Evolutionary conservation across 1,140 invertebrate species (phyloP).

Genomic region (Melitaea cinxia): DNA sequence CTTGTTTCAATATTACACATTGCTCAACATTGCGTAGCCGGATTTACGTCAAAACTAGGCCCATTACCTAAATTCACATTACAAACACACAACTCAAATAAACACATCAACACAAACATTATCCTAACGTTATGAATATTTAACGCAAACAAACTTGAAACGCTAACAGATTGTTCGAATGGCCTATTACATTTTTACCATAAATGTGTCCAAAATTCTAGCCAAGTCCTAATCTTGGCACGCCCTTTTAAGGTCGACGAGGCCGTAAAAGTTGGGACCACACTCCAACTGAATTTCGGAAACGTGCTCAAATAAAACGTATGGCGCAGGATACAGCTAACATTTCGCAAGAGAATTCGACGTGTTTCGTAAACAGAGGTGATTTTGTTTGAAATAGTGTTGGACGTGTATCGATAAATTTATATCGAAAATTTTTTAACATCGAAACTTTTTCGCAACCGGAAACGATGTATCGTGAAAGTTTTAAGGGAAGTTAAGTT

Average conservation of each 20-base stretch:
- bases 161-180: background rate
- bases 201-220: constrained; percentile 3
- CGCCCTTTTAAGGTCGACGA: constrained; percentile 16
- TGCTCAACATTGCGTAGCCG: too few relatives aligned
- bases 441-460: too few relatives aligned
- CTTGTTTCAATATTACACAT: too few relatives aligned
- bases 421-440: background rate
- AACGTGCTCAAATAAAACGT: constrained; percentile 20
- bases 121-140: background rate
- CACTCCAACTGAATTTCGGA: constrained; percentile 7
- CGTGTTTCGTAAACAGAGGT: constrained; percentile 14
- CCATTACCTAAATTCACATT: too few relatives aligned
- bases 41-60: too few relatives aligned
- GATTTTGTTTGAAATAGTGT: background rate
- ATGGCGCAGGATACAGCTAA: constrained; percentile 12
- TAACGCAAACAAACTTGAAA: background rate
- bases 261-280: constrained; percentile 19
- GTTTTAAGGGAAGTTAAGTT: too few relatives aligned
- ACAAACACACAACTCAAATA: too few relatives aligned
- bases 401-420: background rate
- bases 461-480: too few relatives aligned
- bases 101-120: too few relatives aligned
- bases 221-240: constrained; percentile 23
- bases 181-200: background rate
- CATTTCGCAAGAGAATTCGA: background rate